Evolutionary conservation across 2,797 vertebrate genomes (phyloP), one percentile per base, ranked within the genome.

Genomic region (Orientallactaga sibirica): DNA sequence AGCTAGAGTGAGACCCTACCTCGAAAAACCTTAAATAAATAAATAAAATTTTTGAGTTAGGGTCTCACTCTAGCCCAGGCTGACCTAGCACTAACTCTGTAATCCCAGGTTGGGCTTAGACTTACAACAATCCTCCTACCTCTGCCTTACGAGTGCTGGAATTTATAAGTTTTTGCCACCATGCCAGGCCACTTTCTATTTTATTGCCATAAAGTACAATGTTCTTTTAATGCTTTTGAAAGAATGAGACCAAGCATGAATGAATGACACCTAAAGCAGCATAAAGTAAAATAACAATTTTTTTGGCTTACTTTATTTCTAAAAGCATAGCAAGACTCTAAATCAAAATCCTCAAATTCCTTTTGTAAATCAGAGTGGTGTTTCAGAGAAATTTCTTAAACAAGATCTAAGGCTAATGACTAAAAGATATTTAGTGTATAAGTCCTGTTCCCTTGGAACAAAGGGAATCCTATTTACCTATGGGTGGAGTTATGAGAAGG

Each of bases 401-500:
- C 8, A 71, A 77, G 64, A 73, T 27, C 61, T 0, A 5, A 91
- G 61, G 29, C 61, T 79, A 88, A 75, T 78, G 43, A 90, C 61
- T 90, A 86, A 48, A 77, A 43, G 12, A 58, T 48, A 90, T 77
- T 88, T 93, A 88, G 71, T 48, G 8, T 19, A 61, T 0, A 92
- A 88, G 79, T 75, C 78, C 55, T 48, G 61, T 68, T 12, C 81
- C 66, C 37, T 58, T 91, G 67, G 76, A 82, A 67, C 87, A 92
- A 94, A 92, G 58, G 29, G 70, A 37, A 95, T 71, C 68, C 76
- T 87, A 93, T 86, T 94, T 68, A 95, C 76, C 48, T 73, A 83
- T 88, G 67, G 73, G 92, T 90, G 86, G 81, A 93, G 79, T 79
- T 86, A 66, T 62, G 41, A 96, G 61, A 92, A 73, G 20, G 37